Percentiles rank a stretch among this genome's conserved stretches.
phyloP scores from a whole-genome alignment of 2,113 vertebrate species.

The Myotis davidii region DNA sequence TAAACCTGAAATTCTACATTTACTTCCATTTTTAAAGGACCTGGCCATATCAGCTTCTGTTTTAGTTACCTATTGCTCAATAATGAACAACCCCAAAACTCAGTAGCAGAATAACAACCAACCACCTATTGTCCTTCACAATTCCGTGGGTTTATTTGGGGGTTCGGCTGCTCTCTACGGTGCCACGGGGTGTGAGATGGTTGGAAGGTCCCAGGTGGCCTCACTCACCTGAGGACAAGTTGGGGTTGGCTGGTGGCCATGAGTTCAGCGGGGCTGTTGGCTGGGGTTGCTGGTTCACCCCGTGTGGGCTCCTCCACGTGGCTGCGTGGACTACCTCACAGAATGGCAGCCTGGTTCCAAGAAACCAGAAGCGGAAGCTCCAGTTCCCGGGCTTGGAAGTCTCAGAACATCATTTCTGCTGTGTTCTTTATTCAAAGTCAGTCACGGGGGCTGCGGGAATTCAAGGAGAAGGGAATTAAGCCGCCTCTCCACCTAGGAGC shows the following conservation, averaged over 20 bases:
- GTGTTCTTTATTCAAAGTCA: background rate
- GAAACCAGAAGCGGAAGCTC: background rate
- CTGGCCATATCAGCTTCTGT: fast-evolving
- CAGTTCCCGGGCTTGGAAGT: background rate
- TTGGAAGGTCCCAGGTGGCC: background rate
- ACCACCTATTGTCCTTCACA: fast-evolving
- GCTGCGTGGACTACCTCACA: background rate
- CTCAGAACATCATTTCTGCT: background rate
- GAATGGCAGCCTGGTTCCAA: background rate
- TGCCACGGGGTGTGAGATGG: fast-evolving
- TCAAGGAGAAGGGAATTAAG: background rate
- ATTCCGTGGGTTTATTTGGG: background rate
- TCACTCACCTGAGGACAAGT: background rate
- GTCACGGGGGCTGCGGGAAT: background rate
- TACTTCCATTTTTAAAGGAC: background rate
- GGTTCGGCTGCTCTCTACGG: background rate
- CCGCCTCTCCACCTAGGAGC: background rate
- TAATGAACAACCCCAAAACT: background rate
- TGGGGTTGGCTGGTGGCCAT: background rate
- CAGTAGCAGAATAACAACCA: background rate
- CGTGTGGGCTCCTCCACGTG: background rate
- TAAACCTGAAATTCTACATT: background rate
- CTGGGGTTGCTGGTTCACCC: background rate
- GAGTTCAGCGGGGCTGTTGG: background rate
- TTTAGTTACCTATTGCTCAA: background rate